A percentile compares a stretch with the other conserved stretches of the same genome.
Evolutionary conservation across 2,113 vertebrate genomes (phyloP).

Genomic region (Anhinga anhinga): DNA sequence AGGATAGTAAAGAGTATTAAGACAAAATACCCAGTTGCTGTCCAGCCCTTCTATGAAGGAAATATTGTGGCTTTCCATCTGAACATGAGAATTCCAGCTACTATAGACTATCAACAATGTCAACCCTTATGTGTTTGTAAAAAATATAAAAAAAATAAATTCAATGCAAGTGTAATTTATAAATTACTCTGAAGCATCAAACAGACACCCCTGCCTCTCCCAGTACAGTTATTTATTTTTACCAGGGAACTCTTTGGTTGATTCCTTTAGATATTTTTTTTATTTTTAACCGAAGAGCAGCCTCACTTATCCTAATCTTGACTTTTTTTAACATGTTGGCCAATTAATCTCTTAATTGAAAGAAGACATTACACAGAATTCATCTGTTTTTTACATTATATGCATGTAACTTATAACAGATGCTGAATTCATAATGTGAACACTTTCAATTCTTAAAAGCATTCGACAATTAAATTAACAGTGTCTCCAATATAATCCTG

Average conservation of each 20-base stretch:
- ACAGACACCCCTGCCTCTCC: neutral
- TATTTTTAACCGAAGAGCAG: neutral
- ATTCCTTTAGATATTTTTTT: neutral
- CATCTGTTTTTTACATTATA: constrained; percentile 11
- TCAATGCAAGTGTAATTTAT: neutral
- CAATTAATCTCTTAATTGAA: constrained; percentile 20
- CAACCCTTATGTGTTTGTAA: neutral
- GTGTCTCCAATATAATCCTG: constrained; percentile 22
- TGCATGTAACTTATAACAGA: neutral
- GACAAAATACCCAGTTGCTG: neutral
- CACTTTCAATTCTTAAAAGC: constrained; percentile 30
- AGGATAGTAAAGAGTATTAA: neutral
- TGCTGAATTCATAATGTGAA: neutral
- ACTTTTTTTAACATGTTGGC: neutral
- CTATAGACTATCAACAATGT: neutral
- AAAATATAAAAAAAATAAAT: neutral
- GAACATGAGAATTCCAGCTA: neutral
- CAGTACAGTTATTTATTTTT: neutral
- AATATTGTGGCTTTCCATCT: neutral
- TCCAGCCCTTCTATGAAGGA: neutral
- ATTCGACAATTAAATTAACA: constrained; percentile 19
- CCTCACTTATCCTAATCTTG: neutral
- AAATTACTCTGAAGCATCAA: neutral
- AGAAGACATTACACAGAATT: neutral
- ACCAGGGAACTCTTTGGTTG: neutral